Conservation (phyloP, 2,888 invertebrate species). For the Papilio elwesi region DNA sequence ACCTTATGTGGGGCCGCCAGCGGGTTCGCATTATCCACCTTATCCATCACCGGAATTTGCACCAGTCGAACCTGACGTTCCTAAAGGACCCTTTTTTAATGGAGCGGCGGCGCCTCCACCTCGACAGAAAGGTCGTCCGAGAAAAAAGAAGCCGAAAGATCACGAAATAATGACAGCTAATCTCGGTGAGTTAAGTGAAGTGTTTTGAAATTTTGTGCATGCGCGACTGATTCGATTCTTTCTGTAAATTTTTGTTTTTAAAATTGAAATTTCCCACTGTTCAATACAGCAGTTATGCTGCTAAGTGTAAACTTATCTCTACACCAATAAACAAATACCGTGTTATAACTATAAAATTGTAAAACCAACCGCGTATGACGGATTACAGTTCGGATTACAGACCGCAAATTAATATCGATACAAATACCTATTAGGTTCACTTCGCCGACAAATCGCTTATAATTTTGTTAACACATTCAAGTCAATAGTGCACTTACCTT, state of each 20-base stretch:
- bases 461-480: slow-evolving; percentile 83
- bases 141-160: slow-evolving; percentile 96
- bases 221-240: slow-evolving; percentile 43
- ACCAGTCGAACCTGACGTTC: slow-evolving; percentile 77
- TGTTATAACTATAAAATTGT: slow-evolving; percentile 11
- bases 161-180: slow-evolving; percentile 93
- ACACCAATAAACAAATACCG: slow-evolving; percentile 46
- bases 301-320: not conserved
- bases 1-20: slow-evolving; percentile 77
- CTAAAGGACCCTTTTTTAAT: slow-evolving; percentile 84
- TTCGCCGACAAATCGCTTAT: slow-evolving; percentile 80
- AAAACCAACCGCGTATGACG: slow-evolving; percentile 40
- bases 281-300: not conserved
- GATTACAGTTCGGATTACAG: slow-evolving; percentile 39
- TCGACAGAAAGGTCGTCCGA: slow-evolving; percentile 95
- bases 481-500: slow-evolving; percentile 81
- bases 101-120: slow-evolving; percentile 86
- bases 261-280: not conserved
- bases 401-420: slow-evolving; percentile 57
- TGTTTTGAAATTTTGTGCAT: slow-evolving; percentile 40
- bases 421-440: slow-evolving; percentile 56
- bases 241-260: slow-evolving; percentile 25
- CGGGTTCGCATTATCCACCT: slow-evolving; percentile 79
- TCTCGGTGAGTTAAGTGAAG: slow-evolving; percentile 86
- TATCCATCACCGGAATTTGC: slow-evolving; percentile 85